These are phyloP conservation scores for Zootoca vivipara DNA, from an alignment of 2,113 vertebrate species.

Conservation along the genomic window DNA sequence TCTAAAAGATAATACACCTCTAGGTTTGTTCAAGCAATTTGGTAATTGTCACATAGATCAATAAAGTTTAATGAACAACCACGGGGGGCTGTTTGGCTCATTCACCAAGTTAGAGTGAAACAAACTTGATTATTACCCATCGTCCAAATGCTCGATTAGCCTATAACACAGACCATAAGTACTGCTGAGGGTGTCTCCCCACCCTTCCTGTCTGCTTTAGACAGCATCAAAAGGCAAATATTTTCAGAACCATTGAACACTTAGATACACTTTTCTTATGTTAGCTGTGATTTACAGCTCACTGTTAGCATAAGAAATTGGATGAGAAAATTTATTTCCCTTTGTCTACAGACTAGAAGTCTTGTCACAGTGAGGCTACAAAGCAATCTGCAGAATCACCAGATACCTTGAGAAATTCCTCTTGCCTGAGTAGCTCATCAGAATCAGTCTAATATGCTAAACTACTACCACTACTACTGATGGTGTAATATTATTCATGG, in stretches of 20 bases:
- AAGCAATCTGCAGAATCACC: conserved; percentile 59
- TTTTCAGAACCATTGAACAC: conserved; percentile 53
- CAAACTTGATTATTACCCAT: conserved; percentile 69
- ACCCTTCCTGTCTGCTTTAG: conserved; percentile 5
- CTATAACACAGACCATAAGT: conserved; percentile 38
- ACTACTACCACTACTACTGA: conserved; percentile 15
- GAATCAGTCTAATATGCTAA: conserved; percentile 34
- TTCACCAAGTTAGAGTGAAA: conserved; percentile 73
- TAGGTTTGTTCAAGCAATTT: conserved; percentile 79
- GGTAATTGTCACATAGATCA: conserved; percentile 79
- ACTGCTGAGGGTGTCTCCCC: not conserved
- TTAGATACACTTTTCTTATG: conserved; percentile 50
- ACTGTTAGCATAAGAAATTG: conserved; percentile 29
- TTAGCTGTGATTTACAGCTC: conserved; percentile 66
- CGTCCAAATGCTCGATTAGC: conserved; percentile 56
- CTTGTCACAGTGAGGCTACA: conserved; percentile 50
- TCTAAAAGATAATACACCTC: conserved; percentile 80
- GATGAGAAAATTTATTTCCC: conserved; percentile 55
- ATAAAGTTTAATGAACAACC: conserved; percentile 79
- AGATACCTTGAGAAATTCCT: conserved; percentile 67
- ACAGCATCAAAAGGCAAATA: conserved; percentile 54
- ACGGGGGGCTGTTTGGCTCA: conserved; percentile 74
- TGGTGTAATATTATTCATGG: not conserved
- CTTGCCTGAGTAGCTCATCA: conserved; percentile 60
- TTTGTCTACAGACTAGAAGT: conserved; percentile 21